These are phyloP conservation scores for Smutsia temminckii DNA, from an alignment of 2,797 vertebrate genomes.

Conservation along the genomic window DNA sequence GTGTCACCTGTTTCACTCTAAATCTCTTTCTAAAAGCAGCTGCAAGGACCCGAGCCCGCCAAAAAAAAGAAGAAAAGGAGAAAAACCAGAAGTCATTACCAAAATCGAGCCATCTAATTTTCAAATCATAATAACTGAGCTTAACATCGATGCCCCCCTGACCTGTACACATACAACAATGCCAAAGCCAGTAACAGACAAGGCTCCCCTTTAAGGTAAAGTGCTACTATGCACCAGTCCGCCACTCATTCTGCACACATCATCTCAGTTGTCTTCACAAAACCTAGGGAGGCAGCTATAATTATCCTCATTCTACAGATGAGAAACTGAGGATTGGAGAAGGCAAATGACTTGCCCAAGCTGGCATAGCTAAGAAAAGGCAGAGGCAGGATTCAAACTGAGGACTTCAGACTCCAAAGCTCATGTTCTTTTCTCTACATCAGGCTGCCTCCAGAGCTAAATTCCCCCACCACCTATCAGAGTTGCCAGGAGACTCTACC, in stretches of 20 bases:
- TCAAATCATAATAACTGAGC: not conserved
- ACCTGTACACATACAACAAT: not conserved
- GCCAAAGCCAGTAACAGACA: not conserved
- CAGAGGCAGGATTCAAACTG: not conserved
- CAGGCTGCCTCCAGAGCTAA: not conserved
- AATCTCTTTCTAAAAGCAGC: constrained; percentile 40
- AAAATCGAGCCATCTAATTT: not conserved
- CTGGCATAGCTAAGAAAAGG: not conserved
- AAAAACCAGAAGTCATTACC: not conserved
- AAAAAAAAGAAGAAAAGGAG: not conserved
- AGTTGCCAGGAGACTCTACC: not conserved
- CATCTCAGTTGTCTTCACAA: not conserved
- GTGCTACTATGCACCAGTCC: not conserved
- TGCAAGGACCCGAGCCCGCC: not conserved
- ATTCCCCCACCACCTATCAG: not conserved
- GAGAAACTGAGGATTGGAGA: not conserved
- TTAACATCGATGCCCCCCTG: not conserved
- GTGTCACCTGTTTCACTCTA: constrained; percentile 2
- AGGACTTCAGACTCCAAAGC: not conserved
- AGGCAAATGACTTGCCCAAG: constrained; percentile 19
- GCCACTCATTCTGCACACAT: not conserved
- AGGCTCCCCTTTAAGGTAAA: not conserved
- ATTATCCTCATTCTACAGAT: not conserved
- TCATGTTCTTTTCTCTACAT: not conserved
- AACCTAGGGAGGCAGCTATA: not conserved